phyloP scores from a whole-genome alignment of 2,113 vertebrate species.

The Actinemys pallida region DNA sequence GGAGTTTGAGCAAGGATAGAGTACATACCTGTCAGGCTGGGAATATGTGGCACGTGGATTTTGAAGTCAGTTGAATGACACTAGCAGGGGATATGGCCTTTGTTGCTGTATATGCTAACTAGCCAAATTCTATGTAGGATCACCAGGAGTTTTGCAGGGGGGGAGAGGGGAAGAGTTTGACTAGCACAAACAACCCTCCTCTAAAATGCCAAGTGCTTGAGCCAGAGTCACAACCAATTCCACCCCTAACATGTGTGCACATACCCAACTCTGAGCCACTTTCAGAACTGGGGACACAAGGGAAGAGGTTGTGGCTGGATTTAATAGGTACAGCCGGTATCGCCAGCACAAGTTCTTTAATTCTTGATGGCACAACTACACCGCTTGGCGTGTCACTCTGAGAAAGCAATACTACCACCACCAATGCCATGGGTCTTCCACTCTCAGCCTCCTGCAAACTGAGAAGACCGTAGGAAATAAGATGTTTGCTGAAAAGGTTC shows the following conservation, averaged over 20 bases:
- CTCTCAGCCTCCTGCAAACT: not conserved
- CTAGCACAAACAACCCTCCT: not conserved
- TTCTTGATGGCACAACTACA: not conserved
- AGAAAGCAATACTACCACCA: not conserved
- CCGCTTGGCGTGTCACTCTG: too few species aligned
- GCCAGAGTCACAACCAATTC: not conserved
- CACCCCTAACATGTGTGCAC: not conserved
- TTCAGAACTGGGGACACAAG: not conserved
- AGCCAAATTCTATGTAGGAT: not conserved
- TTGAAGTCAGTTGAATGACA: not conserved
- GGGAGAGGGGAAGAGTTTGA: not conserved
- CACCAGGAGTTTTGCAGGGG: not conserved
- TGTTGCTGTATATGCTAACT: not conserved
- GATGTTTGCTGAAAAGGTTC: not conserved
- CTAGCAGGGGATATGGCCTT: not conserved
- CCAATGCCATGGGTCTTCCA: not conserved
- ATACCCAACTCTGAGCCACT: not conserved
- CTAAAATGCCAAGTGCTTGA: not conserved
- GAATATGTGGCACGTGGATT: not conserved
- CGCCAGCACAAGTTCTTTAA: not conserved
- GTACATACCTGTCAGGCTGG: not conserved
- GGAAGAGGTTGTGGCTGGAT: not conserved
- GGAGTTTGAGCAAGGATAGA: not conserved
- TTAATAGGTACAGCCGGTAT: not conserved
- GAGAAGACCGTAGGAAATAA: not conserved